These are phyloP conservation scores for Ischnura elegans DNA, from an alignment of 2,888 invertebrate genomes.

Conservation along the genomic window DNA sequence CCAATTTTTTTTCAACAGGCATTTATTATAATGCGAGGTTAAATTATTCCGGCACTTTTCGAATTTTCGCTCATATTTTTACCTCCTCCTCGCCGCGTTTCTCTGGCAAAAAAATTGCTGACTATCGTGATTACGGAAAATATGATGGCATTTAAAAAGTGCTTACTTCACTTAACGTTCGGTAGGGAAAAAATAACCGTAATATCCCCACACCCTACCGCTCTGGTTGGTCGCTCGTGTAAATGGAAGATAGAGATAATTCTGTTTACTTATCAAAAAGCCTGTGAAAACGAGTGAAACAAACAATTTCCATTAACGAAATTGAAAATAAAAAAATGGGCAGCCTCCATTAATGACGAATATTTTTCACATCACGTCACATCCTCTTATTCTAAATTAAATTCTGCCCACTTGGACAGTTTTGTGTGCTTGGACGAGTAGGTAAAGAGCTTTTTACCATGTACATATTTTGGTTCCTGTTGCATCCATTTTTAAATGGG, in stretches of 20 bases:
- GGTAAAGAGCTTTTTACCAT: neutral
- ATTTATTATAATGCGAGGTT: neutral
- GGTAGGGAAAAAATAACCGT: constrained; percentile 29
- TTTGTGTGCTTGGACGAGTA: neutral
- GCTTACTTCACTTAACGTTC: neutral
- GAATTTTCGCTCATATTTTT: neutral
- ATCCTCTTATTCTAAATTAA: constrained; percentile 33
- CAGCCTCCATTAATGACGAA: constrained; percentile 42
- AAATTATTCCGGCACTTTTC: neutral
- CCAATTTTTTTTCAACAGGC: neutral
- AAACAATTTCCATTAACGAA: constrained; percentile 28
- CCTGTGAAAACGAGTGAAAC: neutral
- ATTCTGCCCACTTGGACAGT: neutral
- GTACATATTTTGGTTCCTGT: neutral
- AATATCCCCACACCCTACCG: constrained; percentile 19
- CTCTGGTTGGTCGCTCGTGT: too few species aligned
- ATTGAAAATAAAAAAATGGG: constrained; percentile 41
- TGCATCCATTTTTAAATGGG: neutral
- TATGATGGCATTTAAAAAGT: constrained; percentile 15
- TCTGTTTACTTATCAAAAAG: constrained; percentile 48
- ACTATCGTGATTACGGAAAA: neutral
- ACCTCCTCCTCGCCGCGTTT: too few species aligned
- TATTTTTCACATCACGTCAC: constrained; percentile 5
- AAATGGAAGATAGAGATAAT: constrained; percentile 54
- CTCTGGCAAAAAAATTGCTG: neutral